phyloP scores from a whole-genome alignment of 2,888 invertebrate genomes.

The Acronicta leporina region DNA sequence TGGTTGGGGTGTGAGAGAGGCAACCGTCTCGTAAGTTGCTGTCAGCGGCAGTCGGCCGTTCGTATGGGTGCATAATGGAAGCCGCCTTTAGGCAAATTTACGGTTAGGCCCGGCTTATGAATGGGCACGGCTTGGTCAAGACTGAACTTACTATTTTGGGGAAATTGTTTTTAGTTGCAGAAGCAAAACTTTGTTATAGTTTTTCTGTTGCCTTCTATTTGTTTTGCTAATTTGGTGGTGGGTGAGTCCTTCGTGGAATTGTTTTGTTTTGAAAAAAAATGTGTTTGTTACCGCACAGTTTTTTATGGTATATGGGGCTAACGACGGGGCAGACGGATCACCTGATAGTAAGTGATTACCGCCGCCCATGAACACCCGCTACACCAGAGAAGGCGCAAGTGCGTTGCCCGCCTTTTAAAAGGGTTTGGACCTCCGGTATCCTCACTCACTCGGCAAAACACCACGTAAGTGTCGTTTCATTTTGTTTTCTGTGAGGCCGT shows the following conservation, averaged over 20 bases:
- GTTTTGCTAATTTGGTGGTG: neutral
- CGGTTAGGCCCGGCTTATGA: constrained; percentile 38
- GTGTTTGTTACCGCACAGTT: no score
- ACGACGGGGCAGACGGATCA: no score
- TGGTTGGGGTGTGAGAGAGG: constrained; percentile 28
- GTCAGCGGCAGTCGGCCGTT: constrained; percentile 45
- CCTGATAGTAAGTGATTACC: no score
- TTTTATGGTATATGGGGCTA: no score
- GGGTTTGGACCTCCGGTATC: no score
- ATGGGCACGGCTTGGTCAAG: constrained; percentile 32
- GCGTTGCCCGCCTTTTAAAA: no score
- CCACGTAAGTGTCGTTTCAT: no score
- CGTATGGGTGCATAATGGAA: constrained; percentile 50
- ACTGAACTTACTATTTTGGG: constrained; percentile 26
- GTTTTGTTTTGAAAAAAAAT: neutral
- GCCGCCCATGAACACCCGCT: no score
- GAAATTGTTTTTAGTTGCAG: constrained; percentile 10
- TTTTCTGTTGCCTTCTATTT: neutral
- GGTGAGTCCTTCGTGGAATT: neutral
- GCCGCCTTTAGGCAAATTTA: constrained; percentile 54
- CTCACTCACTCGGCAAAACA: no score
- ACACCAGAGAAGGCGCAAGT: no score
- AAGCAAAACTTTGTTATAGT: neutral
- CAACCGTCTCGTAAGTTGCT: constrained; percentile 46
- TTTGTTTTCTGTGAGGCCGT: no score